Conservation (phyloP, 2,797 vertebrate genomes). For the Mormyrops attenuatus region DNA sequence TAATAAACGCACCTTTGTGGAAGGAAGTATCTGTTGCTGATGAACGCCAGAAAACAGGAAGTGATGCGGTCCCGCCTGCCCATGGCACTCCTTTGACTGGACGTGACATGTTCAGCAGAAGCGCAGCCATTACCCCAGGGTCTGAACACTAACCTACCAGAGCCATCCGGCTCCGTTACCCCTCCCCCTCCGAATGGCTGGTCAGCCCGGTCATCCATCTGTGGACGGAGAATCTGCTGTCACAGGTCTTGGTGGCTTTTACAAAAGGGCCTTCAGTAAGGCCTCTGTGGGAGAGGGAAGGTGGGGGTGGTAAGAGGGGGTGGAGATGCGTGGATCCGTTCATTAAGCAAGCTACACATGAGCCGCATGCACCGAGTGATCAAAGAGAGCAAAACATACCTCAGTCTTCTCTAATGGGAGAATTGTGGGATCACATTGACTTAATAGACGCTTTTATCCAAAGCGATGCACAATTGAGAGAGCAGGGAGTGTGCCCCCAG, state of each 20-base stretch:
- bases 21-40: slow-evolving; percentile 11
- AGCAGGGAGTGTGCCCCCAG: background rate
- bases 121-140: background rate
- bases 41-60: slow-evolving; percentile 24
- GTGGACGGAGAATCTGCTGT: slow-evolving; percentile 30
- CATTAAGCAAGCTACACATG: background rate
- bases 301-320: background rate
- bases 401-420: background rate
- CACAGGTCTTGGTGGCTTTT: slow-evolving; percentile 28
- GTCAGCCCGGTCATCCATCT: slow-evolving; percentile 19
- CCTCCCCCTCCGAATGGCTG: background rate
- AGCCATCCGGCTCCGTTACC: background rate
- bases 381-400: background rate
- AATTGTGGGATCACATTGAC: background rate
- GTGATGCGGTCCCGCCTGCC: background rate
- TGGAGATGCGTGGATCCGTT: background rate
- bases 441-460: background rate
- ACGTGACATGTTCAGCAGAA: background rate
- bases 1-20: background rate
- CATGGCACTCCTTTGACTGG: background rate
- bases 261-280: slow-evolving; percentile 25
- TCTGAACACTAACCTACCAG: background rate
- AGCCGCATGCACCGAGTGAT: background rate
- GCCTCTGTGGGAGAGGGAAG: background rate
- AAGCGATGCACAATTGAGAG: background rate